Base-by-base conservation (phyloP, 2,113 vertebrate genomes). In the Odontesthes bonariensis region DNA sequence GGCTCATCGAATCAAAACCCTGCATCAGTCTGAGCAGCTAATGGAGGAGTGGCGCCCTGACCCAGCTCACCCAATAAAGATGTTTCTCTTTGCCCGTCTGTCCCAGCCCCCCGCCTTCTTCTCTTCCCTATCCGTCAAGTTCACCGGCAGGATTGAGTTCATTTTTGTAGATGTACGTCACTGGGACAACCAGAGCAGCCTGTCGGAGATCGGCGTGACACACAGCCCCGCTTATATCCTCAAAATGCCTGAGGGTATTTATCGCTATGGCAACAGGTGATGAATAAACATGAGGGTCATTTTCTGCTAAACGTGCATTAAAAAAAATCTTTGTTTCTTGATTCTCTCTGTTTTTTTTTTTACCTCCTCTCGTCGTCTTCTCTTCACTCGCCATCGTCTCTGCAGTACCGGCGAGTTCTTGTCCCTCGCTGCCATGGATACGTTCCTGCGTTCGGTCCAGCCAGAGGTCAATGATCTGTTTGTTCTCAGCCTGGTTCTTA, bases 381-480 rank as follows among this genome's bases (percentile, higher is more conserved):
- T 20, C 4, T 27, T 27, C 27, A 27, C 44, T 10, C 44, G 14
- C 44, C 14, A 6, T 9, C 13, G 3, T 23, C 8, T 35, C 22
- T 51, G 14, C 23, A 92, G 96, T 71, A 95, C 95, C 0, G 97
- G 98, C 0, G 98, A 99, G 88, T 98, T 96, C 83, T 94, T 98
- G 77, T 98, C 97, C 0, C 91, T 99, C 2, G 94, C 94, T 72
- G 97, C 97, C 86, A 97, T 99, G 97, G 98, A 99, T 86, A 95
- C 96, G 0, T 99, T 99, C 77, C 89, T 99, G 79, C 97, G 98
- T 32, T 98, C 97, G 0, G 91, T 99, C 65, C 97, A 99, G 67
- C 98, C 98, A 0, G 98, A 99, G 90, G 98, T 99, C 72, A 99
- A 99, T 1, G 98, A 99, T 80, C 89, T 99, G 59, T 99, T 99